Percentiles rank a stretch among this genome's conserved stretches.
Conservation (phyloP, 2,113 vertebrate species). For the Ascaphus truei region DNA sequence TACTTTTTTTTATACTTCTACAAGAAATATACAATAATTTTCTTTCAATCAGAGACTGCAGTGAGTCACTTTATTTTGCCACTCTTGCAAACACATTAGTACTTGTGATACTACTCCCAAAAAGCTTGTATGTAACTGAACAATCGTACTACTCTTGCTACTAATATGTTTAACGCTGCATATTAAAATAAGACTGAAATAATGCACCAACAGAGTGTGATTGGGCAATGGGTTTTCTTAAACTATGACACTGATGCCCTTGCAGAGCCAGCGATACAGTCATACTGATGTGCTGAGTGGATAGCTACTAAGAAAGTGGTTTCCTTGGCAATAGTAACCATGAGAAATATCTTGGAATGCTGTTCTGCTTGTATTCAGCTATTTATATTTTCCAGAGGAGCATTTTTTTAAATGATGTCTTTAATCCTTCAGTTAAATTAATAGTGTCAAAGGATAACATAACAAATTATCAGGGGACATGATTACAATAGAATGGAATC, state of each 20-base stretch:
- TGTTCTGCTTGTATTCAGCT: background rate
- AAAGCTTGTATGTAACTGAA: background rate
- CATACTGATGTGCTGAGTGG: background rate
- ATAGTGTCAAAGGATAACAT: too few relatives aligned
- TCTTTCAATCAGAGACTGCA: too few relatives aligned
- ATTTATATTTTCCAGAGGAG: background rate
- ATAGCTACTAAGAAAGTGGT: conserved; percentile 33
- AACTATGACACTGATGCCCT: background rate
- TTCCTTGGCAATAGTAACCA: conserved; percentile 54
- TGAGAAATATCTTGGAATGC: conserved; percentile 21
- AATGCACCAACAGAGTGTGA: background rate
- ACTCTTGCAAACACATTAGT: background rate
- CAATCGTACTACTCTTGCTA: background rate
- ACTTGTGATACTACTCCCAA: background rate
- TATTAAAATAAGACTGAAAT: background rate
- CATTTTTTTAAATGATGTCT: background rate
- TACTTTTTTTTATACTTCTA: too few relatives aligned
- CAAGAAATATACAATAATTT: too few relatives aligned
- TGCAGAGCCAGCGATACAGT: background rate
- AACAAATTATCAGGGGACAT: background rate
- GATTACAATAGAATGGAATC: too few relatives aligned
- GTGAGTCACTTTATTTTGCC: too few relatives aligned
- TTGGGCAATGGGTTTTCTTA: background rate
- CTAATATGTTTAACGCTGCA: background rate
- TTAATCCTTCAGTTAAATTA: conserved; percentile 37